Conservation (phyloP, 2,888 invertebrate species). For the Archips crataeganus region DNA sequence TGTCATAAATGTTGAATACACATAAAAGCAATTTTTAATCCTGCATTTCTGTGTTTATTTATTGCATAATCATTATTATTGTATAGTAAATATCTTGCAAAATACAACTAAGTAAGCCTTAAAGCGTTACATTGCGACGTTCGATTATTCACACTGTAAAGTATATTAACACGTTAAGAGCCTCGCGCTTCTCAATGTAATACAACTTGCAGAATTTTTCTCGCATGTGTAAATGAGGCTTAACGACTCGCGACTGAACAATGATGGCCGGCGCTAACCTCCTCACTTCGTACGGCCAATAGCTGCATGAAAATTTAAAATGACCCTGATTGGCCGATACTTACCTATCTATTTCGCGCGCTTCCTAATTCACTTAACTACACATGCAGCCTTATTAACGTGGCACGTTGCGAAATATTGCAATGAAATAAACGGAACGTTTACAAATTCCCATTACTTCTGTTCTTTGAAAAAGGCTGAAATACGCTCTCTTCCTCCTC, state of each 20-base stretch:
- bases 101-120: too few species aligned
- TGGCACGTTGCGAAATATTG: too few species aligned
- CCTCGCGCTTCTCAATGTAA: too few species aligned
- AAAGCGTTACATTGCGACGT: neutral
- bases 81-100: too few species aligned
- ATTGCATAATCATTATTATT: too few species aligned
- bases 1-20: too few species aligned
- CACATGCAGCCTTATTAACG: neutral
- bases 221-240: conserved; percentile 1
- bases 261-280: neutral
- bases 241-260: neutral
- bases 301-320: neutral
- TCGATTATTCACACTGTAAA: neutral
- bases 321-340: neutral
- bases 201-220: neutral
- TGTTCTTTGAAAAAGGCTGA: too few species aligned
- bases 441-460: too few species aligned
- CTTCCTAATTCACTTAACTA: neutral
- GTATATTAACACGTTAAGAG: neutral
- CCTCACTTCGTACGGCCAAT: neutral
- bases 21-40: too few species aligned
- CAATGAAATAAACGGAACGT: too few species aligned
- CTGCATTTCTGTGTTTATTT: too few species aligned
- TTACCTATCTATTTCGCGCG: neutral
- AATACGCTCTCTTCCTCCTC: neutral